Base-by-base conservation (phyloP, 1,140 invertebrate genomes). In the Hydropsyche tenuis region DNA sequence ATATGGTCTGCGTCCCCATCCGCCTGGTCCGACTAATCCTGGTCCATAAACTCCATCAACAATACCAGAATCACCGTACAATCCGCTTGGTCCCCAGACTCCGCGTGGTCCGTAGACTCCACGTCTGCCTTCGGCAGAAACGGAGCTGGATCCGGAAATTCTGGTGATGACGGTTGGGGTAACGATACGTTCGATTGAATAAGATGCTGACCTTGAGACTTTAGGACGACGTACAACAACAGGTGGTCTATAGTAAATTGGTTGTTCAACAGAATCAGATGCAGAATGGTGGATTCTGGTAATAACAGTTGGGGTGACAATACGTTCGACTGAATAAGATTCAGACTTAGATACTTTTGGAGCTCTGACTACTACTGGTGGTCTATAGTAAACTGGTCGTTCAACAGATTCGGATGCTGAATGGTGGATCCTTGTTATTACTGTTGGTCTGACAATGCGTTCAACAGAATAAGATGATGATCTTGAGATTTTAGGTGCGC, bases 321-420 rank as follows among this genome's bases (percentile, higher is more conserved):
- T 46, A 5, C 45, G 37, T 68, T 68, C 42, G 42, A 23, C 56
- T 9, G 53, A 72, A 56, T 42, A 1, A 7, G 72, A 48, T 16
- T 16, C 45, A 14, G 45, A 46, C 66, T 68, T 60, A 43, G 22
- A 27, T 7, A 64, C 60, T 43, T 46, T 45, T 56, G 70, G 65
- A 72, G n/a, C 27, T 6, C 60, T 43, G 12, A 72, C 73, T 37
- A 74, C 4, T n/a, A 64, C 62, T 48, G 71, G 30, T 20, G 14
- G 45, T 27, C 45, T 51, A 12, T 68, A 42, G 22, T 20, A 12
- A 9, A 69, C 43, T 11, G 69, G 69, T 6, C 11, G 4, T 60
- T 71, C 68, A 56, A 5, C 6, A n/a, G 68, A 70, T n/a, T 53
- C 68, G 18, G 68, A 70, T 25, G 18, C 22, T 14, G 68, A 70